These are phyloP conservation scores for Gallinago solitaria DNA, from an alignment of 2,797 vertebrate genomes.

Conservation along the genomic window DNA sequence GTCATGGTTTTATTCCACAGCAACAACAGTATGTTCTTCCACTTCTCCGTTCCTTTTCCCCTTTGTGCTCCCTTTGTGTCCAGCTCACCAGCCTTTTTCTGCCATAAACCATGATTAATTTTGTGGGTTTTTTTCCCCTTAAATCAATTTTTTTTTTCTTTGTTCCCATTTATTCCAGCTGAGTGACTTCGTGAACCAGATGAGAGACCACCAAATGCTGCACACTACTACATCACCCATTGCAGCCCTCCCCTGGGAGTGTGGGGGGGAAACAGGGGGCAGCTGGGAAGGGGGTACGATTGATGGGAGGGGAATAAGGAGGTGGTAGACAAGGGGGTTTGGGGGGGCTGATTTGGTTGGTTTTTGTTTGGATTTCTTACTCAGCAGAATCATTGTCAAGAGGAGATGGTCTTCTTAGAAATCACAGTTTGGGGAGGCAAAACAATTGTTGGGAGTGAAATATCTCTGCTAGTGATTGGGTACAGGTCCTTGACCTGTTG, in stretches of 20 bases:
- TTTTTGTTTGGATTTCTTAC: conserved; percentile 26
- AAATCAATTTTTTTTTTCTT: conserved; percentile 71
- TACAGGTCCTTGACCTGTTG: not conserved
- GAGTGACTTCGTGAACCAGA: conserved; percentile 75
- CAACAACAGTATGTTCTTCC: not conserved
- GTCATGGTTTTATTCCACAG: not conserved
- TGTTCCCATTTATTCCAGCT: conserved; percentile 80
- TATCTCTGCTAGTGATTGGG: not conserved
- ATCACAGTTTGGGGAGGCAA: conserved; percentile 4
- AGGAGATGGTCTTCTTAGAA: not conserved
- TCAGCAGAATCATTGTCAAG: conserved; percentile 32
- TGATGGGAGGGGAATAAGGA: not conserved
- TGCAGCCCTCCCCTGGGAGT: conserved; percentile 63
- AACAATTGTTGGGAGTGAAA: not conserved
- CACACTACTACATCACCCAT: conserved; percentile 58
- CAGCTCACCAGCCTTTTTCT: conserved; percentile 10
- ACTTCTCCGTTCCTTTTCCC: not conserved
- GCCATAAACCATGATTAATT: conserved; percentile 39
- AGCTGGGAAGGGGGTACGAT: not conserved
- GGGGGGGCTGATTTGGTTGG: conserved; percentile 7
- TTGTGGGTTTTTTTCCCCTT: conserved; percentile 6
- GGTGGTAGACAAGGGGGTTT: conserved; percentile 2
- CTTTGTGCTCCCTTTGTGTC: not conserved
- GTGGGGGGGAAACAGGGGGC: conserved; percentile 50
- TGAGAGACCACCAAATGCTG: conserved; percentile 68